Evolutionary conservation across 2,113 vertebrate genomes (phyloP).

Genomic region (Aleadryas rufinucha): DNA sequence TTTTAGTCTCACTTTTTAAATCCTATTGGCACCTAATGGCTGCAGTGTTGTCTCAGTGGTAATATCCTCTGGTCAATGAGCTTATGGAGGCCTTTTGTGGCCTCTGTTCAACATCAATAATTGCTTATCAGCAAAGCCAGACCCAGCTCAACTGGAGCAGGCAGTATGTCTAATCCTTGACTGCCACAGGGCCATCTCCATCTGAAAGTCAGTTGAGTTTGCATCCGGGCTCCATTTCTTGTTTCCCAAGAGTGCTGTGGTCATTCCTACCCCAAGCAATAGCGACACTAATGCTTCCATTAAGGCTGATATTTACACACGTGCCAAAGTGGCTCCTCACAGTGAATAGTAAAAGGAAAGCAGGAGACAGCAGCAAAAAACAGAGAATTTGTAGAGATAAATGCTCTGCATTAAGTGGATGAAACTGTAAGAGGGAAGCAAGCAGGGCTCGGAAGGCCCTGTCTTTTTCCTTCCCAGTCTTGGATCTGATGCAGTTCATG

Average conservation of each 20-base stretch:
- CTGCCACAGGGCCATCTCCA: background rate
- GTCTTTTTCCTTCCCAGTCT: background rate
- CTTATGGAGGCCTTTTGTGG: background rate
- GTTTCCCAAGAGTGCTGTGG: background rate
- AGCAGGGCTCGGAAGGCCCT: background rate
- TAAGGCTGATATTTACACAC: background rate
- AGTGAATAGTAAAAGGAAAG: background rate
- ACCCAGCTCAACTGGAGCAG: background rate
- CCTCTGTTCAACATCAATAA: background rate
- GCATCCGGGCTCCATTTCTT: background rate
- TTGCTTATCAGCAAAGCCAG: constrained; percentile 45
- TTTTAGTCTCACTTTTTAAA: background rate
- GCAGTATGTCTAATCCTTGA: background rate
- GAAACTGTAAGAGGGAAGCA: background rate
- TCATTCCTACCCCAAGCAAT: background rate
- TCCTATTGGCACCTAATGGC: background rate
- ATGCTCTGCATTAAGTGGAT: background rate
- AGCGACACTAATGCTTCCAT: background rate
- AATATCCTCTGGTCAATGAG: background rate
- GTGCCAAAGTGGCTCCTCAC: background rate
- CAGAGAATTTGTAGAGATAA: background rate
- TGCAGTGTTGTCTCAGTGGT: background rate
- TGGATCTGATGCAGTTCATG: background rate
- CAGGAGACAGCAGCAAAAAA: background rate
- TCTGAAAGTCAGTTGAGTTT: background rate